Percentiles rank a stretch among this genome's conserved stretches.
Evolutionary conservation across 2,797 vertebrate genomes (phyloP).

Genomic region (Hypotaenidia philippensis): DNA sequence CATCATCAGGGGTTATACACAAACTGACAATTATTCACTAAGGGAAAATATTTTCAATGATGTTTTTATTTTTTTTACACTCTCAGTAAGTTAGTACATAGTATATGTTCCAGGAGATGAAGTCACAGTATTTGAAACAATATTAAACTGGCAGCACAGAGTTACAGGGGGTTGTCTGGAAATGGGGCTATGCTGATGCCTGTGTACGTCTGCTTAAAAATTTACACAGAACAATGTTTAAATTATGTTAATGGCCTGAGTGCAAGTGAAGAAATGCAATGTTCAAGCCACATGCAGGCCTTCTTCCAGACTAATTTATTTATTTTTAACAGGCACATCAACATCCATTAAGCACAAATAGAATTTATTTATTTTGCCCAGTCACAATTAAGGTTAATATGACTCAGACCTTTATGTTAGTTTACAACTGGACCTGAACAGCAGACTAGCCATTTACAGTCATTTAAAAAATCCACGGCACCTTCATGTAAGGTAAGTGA

Average conservation of each 20-base stretch:
- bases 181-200: neutral
- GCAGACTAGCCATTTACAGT: neutral
- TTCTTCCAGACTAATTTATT: neutral
- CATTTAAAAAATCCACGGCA: neutral
- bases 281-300: neutral
- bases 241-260: slow-evolving; percentile 25
- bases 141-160: neutral
- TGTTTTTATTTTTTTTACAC: neutral
- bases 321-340: slow-evolving; percentile 9
- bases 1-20: neutral
- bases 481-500: neutral
- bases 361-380: neutral
- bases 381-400: neutral
- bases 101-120: neutral
- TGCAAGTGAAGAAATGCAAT: slow-evolving; percentile 6
- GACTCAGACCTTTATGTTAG: neutral
- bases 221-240: neutral
- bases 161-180: neutral
- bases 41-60: neutral
- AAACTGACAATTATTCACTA: neutral
- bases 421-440: neutral
- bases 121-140: neutral
- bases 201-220: neutral
- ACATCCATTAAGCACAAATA: neutral
- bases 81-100: neutral